Percentiles rank a stretch among this genome's conserved stretches.
Conservation (phyloP, 2,797 vertebrate genomes). For the Nyctibius grandis region DNA sequence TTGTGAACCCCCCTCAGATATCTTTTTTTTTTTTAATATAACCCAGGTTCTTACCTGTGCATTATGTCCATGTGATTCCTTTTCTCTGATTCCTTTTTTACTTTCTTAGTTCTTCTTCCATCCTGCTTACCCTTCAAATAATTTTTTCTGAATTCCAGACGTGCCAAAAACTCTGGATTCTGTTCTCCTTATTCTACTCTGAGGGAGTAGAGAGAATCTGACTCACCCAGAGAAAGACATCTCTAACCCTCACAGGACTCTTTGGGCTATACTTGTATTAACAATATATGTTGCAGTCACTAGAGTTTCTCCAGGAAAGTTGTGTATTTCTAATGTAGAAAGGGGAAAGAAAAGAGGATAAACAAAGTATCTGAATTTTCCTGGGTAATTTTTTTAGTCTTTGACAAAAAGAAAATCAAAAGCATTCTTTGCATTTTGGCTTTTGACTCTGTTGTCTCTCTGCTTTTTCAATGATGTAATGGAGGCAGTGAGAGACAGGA, state of each 20-base stretch:
- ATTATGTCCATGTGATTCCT: background rate
- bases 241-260: background rate
- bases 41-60: rapidly evolving
- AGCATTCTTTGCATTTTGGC: background rate
- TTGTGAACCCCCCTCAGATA: background rate
- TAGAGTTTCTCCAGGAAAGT: background rate
- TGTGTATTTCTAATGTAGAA: background rate
- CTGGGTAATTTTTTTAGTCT: background rate
- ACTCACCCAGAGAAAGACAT: background rate
- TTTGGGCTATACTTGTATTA: background rate
- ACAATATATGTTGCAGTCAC: background rate
- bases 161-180: background rate
- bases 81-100: background rate
- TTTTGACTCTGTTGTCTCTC: background rate
- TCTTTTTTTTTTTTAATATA: background rate
- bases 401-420: background rate
- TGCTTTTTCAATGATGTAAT: background rate
- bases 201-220: background rate
- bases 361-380: background rate
- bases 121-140: background rate
- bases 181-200: background rate
- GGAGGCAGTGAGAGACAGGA: background rate
- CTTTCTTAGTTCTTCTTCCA: background rate
- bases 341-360: background rate
- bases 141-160: background rate